Conservation (phyloP, 2,888 invertebrate species). For the Hyles lineata region DNA sequence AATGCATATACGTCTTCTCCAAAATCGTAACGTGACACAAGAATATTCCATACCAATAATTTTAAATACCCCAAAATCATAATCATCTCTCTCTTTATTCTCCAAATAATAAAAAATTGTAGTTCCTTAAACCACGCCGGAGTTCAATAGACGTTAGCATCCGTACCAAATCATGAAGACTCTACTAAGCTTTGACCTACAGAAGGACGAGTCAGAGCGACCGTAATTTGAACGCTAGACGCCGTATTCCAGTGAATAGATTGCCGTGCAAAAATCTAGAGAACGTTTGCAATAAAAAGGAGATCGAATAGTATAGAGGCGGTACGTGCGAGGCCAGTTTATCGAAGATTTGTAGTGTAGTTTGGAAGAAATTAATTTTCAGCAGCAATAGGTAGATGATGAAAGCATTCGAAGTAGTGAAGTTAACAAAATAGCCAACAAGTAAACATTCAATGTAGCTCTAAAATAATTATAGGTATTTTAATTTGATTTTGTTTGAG, state of each 20-base stretch:
- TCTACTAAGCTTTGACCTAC: neutral
- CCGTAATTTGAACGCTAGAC: too few relatives aligned
- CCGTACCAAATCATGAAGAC: neutral
- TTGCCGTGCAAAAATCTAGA: neutral
- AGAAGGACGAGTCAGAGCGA: neutral
- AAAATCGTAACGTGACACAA: too few relatives aligned
- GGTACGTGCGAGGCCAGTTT: neutral
- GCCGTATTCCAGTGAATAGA: neutral
- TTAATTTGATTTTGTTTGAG: too few relatives aligned
- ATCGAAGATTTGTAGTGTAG: neutral
- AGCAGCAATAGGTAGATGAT: too few relatives aligned
- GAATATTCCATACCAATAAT: too few relatives aligned
- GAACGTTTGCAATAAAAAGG: neutral
- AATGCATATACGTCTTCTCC: too few relatives aligned
- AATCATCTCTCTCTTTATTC: too few relatives aligned
- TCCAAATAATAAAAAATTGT: neutral
- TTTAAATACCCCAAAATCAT: too few relatives aligned
- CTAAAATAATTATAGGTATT: too few relatives aligned
- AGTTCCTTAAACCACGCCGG: neutral
- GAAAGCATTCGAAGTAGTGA: too few relatives aligned
- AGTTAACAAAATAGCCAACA: too few relatives aligned
- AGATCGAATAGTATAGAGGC: neutral
- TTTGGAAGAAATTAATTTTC: neutral
- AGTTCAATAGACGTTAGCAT: neutral
- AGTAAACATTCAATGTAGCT: too few relatives aligned